phyloP scores from a whole-genome alignment of 2,797 vertebrate genomes.

The Chelonia mydas region DNA sequence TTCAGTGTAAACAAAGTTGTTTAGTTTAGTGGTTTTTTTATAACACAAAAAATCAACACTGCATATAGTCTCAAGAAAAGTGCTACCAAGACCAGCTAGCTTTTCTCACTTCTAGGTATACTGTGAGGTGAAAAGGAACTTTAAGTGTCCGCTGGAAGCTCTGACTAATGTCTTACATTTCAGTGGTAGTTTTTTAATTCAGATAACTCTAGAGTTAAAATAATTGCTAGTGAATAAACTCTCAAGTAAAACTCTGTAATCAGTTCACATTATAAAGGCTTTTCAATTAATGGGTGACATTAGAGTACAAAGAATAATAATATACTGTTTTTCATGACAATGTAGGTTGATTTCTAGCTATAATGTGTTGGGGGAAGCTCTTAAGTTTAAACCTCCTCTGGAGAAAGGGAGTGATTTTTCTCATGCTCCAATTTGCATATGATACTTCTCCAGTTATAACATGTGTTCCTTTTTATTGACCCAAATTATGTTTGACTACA shows the following conservation, averaged over 20 bases:
- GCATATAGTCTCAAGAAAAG: background rate
- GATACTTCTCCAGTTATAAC: background rate
- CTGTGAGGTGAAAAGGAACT: conserved; percentile 32
- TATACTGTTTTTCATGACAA: conserved; percentile 20
- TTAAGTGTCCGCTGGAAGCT: conserved; percentile 33
- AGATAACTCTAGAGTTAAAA: conserved; percentile 52
- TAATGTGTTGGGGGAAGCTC: background rate
- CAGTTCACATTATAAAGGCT: background rate
- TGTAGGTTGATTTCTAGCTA: conserved; percentile 52
- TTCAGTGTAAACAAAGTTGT: background rate
- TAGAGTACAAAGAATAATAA: conserved; percentile 42
- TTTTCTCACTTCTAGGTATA: background rate
- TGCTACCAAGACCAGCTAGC: background rate
- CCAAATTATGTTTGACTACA: background rate
- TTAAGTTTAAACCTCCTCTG: background rate
- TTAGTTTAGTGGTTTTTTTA: background rate
- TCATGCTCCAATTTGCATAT: background rate
- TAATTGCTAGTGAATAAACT: conserved; percentile 29
- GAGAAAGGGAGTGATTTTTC: background rate
- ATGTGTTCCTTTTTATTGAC: background rate
- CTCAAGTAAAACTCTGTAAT: conserved; percentile 18
- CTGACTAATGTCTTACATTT: conserved; percentile 65
- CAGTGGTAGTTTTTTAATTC: conserved; percentile 52
- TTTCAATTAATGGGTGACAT: conserved; percentile 52
- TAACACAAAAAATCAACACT: background rate